Conservation (phyloP, 2,113 vertebrate species). For the Ramphastos sulfuratus region DNA sequence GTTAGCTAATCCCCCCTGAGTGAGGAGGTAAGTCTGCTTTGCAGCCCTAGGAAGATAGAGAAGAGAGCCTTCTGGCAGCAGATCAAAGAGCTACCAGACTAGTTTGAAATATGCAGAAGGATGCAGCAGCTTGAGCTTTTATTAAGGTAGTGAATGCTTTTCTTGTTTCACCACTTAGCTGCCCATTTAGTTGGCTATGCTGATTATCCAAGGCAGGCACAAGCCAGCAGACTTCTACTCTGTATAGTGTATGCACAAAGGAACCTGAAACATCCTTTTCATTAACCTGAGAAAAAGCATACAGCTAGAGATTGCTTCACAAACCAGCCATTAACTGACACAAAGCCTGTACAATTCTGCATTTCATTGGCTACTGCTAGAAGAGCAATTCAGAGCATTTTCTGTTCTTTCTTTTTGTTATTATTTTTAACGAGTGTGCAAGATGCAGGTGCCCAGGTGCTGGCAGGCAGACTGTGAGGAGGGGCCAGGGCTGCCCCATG, state of each 20-base stretch:
- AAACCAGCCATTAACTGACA: neutral
- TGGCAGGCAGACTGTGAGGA: neutral
- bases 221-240: neutral
- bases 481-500: fast-evolving
- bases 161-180: neutral
- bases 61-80: slow-evolving; percentile 6
- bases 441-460: neutral
- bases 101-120: neutral
- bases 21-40: neutral
- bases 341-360: neutral
- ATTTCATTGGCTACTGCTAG: neutral
- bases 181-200: neutral
- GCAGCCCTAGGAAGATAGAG: neutral
- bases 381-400: neutral
- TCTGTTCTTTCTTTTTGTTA: neutral
- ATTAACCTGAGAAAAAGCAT: neutral
- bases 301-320: neutral
- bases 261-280: neutral
- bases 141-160: neutral
- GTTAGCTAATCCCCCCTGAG: neutral
- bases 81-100: slow-evolving; percentile 2
- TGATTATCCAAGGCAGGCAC: neutral
- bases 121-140: neutral
- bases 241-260: neutral
- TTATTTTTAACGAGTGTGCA: fast-evolving